A percentile compares a stretch with the other conserved stretches of the same genome.
phyloP scores from a whole-genome alignment of 2,797 vertebrate genomes.

The Buphagus erythrorhynchus region DNA sequence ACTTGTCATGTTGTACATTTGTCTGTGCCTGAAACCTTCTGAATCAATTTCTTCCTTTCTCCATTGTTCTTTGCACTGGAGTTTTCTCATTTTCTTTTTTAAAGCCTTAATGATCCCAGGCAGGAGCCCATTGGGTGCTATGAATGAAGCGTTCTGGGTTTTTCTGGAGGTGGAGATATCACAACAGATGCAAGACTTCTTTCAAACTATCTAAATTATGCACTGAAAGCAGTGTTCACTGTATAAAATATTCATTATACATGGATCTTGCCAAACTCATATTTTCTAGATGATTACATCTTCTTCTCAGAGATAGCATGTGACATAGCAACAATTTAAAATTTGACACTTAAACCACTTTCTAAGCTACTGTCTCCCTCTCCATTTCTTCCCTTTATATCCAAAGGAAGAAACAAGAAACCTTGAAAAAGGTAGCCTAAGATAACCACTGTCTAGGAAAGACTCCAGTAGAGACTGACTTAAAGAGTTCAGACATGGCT shows the following conservation, averaged over 20 bases:
- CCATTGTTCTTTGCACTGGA: not conserved
- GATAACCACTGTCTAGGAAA: not conserved
- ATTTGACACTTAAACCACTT: slow-evolving; percentile 1
- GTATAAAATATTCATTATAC: slow-evolving; percentile 47
- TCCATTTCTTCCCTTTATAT: not conserved
- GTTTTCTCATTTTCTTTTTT: not conserved
- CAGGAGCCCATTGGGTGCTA: not conserved
- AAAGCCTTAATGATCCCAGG: not conserved
- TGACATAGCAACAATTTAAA: slow-evolving; percentile 28
- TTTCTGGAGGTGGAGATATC: slow-evolving; percentile 39
- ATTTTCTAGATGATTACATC: slow-evolving; percentile 11
- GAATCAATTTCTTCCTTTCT: not conserved
- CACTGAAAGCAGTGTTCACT: not conserved
- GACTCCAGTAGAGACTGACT: not conserved
- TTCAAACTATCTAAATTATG: slow-evolving; percentile 48
- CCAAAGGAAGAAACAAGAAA: not conserved
- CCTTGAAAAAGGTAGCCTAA: not conserved
- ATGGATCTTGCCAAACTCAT: slow-evolving; percentile 1
- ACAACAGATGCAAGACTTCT: slow-evolving; percentile 46
- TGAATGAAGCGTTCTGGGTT: slow-evolving; percentile 1
- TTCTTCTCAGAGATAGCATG: not conserved
- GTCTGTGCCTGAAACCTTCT: not conserved
- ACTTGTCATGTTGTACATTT: not conserved
- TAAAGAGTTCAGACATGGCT: not conserved
- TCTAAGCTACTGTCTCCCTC: not conserved